Conservation (phyloP, 2,113 vertebrate species). For the Pavo muticus region DNA sequence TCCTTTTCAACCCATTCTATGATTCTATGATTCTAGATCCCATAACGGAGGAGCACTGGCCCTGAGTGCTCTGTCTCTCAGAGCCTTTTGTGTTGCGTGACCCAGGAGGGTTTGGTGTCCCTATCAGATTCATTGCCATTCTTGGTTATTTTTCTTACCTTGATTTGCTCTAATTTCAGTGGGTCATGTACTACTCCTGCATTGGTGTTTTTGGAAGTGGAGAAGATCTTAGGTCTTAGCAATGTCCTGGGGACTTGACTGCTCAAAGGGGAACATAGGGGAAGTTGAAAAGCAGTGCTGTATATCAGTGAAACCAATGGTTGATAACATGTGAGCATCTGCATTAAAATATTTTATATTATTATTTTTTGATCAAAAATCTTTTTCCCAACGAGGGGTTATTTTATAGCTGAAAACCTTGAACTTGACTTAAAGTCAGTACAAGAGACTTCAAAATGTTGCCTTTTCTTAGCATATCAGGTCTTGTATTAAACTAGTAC, state of each 20-base stretch:
- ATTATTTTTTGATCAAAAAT: not conserved
- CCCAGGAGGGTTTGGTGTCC: accelerated
- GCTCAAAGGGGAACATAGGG: not conserved
- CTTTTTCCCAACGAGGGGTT: not conserved
- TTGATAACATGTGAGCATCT: not conserved
- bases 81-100: accelerated
- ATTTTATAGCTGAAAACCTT: not conserved
- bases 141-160: not conserved
- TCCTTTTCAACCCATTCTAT: no score
- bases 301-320: not conserved
- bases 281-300: not conserved
- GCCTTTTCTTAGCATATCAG: not conserved
- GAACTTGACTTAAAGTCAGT: not conserved
- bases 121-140: accelerated
- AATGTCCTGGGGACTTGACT: not conserved
- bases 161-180: not conserved
- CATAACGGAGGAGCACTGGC: no score
- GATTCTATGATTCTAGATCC: no score
- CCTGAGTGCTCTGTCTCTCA: not conserved
- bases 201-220: not conserved
- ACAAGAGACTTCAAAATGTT: not conserved
- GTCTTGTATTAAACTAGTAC: not conserved
- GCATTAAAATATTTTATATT: not conserved
- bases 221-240: not conserved
- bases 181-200: not conserved